Percentiles rank a stretch among this genome's conserved stretches.
Conservation (phyloP, 2,113 vertebrate genomes). For the Aramus guarauna region DNA sequence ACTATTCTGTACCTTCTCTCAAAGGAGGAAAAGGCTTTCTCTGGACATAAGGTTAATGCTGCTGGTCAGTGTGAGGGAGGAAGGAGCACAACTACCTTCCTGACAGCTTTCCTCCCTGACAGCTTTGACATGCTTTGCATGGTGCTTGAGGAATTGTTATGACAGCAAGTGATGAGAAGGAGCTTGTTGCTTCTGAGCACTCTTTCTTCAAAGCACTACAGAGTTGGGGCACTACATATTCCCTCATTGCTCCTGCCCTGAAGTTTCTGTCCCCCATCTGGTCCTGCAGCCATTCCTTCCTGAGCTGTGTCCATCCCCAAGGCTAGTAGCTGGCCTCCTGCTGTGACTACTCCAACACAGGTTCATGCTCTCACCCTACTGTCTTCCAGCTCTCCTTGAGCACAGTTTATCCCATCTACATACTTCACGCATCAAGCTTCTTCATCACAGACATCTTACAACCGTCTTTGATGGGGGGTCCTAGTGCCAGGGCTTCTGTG, state of each 20-base stretch:
- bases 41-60: background rate
- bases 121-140: background rate
- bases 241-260: fast-evolving
- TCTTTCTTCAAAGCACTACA: background rate
- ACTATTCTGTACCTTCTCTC: background rate
- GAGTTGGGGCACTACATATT: background rate
- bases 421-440: background rate
- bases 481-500: background rate
- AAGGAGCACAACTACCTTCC: background rate
- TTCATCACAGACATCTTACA: background rate
- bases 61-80: background rate
- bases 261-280: background rate
- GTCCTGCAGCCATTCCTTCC: background rate
- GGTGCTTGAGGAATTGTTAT: background rate
- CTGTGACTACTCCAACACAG: background rate
- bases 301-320: background rate
- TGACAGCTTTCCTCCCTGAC: background rate
- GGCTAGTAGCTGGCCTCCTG: background rate
- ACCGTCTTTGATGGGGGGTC: fast-evolving
- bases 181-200: background rate
- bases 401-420: background rate
- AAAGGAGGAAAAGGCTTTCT: background rate
- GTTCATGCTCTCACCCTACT: background rate
- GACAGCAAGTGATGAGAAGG: background rate
- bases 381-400: fast-evolving